Evolutionary conservation across 2,113 vertebrate genomes (phyloP).

Genomic region (Himantopus leucocephalus): DNA sequence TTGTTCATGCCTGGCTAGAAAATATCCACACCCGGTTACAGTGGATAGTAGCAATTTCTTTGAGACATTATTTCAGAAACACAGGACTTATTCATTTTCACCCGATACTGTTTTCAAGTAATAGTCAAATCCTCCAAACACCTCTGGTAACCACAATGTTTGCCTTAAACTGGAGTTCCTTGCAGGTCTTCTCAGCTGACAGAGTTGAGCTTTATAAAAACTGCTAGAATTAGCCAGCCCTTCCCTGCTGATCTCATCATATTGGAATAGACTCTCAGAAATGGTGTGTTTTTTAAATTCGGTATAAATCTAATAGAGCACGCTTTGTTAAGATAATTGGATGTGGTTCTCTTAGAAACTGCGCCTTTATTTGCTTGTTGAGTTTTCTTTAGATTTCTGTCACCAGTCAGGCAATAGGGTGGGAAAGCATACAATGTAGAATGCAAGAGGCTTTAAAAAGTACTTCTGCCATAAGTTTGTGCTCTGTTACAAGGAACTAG

Average conservation of each 20-base stretch:
- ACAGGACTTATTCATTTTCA: conserved; percentile 66
- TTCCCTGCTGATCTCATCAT: conserved; percentile 65
- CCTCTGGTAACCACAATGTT: conserved; percentile 69
- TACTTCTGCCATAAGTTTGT: not conserved
- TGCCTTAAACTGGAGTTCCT: conserved; percentile 59
- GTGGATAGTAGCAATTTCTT: conserved; percentile 46
- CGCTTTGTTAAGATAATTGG: conserved; percentile 21
- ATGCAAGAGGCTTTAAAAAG: not conserved
- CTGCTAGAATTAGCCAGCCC: conserved; percentile 65
- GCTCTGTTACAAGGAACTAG: not conserved
- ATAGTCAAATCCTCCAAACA: conserved; percentile 58
- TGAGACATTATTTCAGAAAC: conserved; percentile 53
- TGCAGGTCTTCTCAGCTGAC: conserved; percentile 60
- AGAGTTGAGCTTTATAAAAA: conserved; percentile 69
- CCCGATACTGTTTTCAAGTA: conserved; percentile 55
- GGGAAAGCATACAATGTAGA: not conserved
- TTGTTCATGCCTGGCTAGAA: conserved; percentile 44
- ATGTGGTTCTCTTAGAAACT: conserved; percentile 36
- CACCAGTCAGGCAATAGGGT: not conserved
- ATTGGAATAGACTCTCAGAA: conserved; percentile 62
- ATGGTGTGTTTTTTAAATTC: conserved; percentile 34
- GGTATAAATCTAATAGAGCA: conserved; percentile 53
- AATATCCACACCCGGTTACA: conserved; percentile 21
- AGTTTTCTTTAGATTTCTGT: conserved; percentile 45
- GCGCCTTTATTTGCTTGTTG: conserved; percentile 57